Evolutionary conservation across 2,797 vertebrate species (phyloP).

Genomic region (Cuniculus paca): DNA sequence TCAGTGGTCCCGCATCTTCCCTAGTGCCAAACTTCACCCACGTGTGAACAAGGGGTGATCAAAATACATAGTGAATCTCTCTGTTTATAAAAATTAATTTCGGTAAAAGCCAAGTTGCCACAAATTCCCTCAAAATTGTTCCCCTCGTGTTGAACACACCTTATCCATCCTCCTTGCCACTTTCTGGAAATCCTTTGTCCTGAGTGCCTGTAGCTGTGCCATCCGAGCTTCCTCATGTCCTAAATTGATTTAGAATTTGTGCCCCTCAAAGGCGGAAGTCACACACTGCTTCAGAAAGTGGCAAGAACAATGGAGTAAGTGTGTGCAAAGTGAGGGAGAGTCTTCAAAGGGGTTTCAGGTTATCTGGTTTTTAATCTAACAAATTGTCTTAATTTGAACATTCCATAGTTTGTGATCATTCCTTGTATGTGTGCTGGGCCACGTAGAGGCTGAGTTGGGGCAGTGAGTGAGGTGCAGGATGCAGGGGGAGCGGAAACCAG

Average conservation of each 20-base stretch:
- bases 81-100: not conserved
- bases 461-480: fast-evolving
- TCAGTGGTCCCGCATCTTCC: fast-evolving
- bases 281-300: not conserved
- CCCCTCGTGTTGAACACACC: not conserved
- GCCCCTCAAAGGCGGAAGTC: not conserved
- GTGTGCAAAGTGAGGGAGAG: not conserved
- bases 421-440: not conserved
- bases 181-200: not conserved
- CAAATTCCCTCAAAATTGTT: not conserved
- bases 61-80: not conserved
- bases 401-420: not conserved
- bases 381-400: not conserved
- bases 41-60: not conserved
- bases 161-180: not conserved
- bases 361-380: not conserved
- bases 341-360: not conserved
- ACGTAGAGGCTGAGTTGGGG: fast-evolving
- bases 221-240: not conserved
- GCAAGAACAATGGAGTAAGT: not conserved
- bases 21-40: fast-evolving
- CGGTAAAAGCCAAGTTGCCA: not conserved
- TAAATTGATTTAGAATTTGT: not conserved
- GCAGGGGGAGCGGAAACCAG: not conserved
- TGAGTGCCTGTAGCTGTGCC: not conserved